A percentile compares a stretch with the other conserved stretches of the same genome.
phyloP scores from a whole-genome alignment of 2,113 vertebrate species.

The Phrynosoma blainvillii region DNA sequence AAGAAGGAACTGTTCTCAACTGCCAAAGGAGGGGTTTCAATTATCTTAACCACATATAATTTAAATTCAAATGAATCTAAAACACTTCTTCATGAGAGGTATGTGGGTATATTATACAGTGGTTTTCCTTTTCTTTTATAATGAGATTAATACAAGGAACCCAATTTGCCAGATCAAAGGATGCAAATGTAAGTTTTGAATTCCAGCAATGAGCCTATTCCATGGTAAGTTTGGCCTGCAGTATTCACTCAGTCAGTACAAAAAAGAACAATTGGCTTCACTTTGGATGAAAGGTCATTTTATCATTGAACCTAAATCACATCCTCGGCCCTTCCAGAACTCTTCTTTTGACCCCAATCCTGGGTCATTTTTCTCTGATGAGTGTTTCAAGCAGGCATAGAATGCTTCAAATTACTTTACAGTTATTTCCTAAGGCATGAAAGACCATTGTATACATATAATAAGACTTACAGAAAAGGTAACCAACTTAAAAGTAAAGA shows the following conservation, averaged over 20 bases:
- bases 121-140: not conserved
- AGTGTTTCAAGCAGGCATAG: not conserved
- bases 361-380: not conserved
- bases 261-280: not conserved
- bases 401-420: not conserved
- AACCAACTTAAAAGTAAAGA: not conserved
- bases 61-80: slow-evolving; percentile 2
- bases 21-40: not conserved
- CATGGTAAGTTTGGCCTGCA: not conserved
- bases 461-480: not conserved
- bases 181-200: slow-evolving; percentile 6
- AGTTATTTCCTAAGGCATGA: not conserved
- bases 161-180: not conserved
- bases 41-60: not conserved
- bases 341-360: too few relatives aligned
- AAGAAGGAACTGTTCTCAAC: not conserved
- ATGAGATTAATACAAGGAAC: not conserved
- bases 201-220: not conserved
- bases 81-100: not conserved
- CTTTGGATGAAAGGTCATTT: not conserved
- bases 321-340: too few relatives aligned
- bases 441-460: not conserved
- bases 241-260: not conserved
- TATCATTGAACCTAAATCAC: not conserved
- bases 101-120: not conserved